A percentile compares a stretch with the other conserved stretches of the same genome.
phyloP scores from a whole-genome alignment of 1,140 invertebrate genomes.

The Homalodisca vitripennis region DNA sequence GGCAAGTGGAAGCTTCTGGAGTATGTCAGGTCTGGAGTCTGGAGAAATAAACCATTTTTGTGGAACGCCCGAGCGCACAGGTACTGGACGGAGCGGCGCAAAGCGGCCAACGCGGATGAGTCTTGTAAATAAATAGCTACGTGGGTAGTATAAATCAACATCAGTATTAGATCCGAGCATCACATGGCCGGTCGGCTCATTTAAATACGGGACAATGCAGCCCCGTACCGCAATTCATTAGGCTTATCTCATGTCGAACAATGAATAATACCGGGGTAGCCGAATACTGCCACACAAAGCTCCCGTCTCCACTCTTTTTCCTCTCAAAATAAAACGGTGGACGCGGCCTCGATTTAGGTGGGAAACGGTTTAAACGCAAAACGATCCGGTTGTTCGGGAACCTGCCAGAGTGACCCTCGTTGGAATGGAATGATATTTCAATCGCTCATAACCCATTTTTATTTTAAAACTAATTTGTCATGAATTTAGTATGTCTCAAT shows the following conservation, averaged over 20 bases:
- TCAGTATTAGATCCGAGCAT: conserved; percentile 14
- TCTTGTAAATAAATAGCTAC: conserved; percentile 13
- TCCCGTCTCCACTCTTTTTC: no score
- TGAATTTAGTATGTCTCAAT: no score
- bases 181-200: background rate
- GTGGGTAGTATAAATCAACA: conserved; percentile 12
- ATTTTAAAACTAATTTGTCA: no score
- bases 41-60: no score
- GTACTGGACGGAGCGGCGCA: no score
- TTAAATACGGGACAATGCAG: conserved; percentile 21
- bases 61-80: no score
- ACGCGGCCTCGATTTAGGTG: conserved; percentile 6
- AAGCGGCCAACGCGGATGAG: background rate
- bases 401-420: no score
- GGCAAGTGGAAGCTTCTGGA: no score
- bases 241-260: conserved; percentile 14
- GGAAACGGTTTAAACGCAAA: conserved; percentile 1
- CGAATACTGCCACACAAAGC: conserved; percentile 23
- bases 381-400: background rate
- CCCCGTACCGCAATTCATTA: conserved; percentile 16
- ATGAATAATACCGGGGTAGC: conserved; percentile 18
- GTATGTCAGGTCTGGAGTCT: no score
- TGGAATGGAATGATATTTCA: no score
- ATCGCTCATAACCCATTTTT: no score
- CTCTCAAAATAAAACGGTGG: conserved; percentile 1